Evolutionary conservation across 2,888 invertebrate genomes (phyloP).

Genomic region (Erannis defoliaria): DNA sequence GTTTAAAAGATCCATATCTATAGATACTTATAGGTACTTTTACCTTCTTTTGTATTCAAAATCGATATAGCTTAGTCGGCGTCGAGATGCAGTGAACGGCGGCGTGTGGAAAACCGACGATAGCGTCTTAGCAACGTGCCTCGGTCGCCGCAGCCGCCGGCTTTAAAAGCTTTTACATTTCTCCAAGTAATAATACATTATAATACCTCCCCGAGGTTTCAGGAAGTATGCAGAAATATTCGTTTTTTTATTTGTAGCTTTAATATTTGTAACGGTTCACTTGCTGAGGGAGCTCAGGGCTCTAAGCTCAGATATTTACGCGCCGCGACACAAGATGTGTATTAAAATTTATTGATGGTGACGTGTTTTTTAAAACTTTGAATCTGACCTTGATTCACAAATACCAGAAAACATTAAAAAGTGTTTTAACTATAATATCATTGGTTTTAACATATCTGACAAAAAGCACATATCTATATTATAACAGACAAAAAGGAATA

Average conservation of each 20-base stretch:
- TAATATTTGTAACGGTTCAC: constrained; percentile 72
- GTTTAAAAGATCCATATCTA: constrained; percentile 4
- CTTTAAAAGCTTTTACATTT: constrained; percentile 85
- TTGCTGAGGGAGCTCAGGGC: constrained; percentile 64
- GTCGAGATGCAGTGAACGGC: constrained; percentile 57
- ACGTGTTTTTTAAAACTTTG: constrained; percentile 19
- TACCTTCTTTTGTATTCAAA: constrained; percentile 55
- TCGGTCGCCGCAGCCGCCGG: constrained; percentile 75
- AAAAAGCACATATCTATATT: no score
- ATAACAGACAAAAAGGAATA: no score
- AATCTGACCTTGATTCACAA: constrained; percentile 3
- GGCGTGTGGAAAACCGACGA: constrained; percentile 65
- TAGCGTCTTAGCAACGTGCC: constrained; percentile 76
- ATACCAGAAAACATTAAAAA: no score
- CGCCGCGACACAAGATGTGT: constrained; percentile 64
- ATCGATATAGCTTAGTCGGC: constrained; percentile 76
- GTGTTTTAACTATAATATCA: no score
- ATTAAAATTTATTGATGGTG: constrained; percentile 55
- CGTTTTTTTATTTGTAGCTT: constrained; percentile 76
- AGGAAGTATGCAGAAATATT: constrained; percentile 81
- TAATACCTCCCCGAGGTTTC: constrained; percentile 68
- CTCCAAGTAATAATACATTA: constrained; percentile 79
- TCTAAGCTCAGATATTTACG: constrained; percentile 77
- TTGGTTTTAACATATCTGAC: no score
- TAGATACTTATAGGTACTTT: constrained; percentile 6